These are phyloP conservation scores for Tachina grossa DNA, from an alignment of 2,888 invertebrate genomes.

Conservation along the genomic window DNA sequence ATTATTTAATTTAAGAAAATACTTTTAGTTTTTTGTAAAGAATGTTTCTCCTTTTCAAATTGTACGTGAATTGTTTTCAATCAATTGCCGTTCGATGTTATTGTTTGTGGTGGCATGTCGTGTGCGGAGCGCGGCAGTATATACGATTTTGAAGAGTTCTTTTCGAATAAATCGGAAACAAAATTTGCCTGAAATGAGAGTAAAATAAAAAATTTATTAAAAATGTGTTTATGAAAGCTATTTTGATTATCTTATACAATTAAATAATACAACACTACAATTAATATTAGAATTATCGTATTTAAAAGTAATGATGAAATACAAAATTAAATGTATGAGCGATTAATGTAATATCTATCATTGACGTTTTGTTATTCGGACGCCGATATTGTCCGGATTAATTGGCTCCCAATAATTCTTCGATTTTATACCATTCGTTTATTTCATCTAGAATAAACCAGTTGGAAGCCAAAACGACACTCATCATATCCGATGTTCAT, in stretches of 20 bases:
- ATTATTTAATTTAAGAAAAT: constrained; percentile 57
- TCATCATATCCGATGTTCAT: too few relatives aligned
- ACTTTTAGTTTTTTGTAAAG: constrained; percentile 55
- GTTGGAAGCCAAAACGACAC: too few relatives aligned
- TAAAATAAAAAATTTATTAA: constrained; percentile 4
- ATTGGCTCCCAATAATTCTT: too few relatives aligned
- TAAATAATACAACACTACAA: too few relatives aligned
- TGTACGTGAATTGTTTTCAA: not conserved
- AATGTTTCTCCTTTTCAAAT: constrained; percentile 61
- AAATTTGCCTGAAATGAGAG: constrained; percentile 79
- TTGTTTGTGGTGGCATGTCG: constrained; percentile 77
- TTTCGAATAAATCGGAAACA: constrained; percentile 80
- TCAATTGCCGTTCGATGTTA: constrained; percentile 73
- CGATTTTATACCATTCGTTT: too few relatives aligned
- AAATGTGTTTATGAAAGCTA: not conserved
- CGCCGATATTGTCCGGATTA: too few relatives aligned
- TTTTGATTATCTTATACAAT: not conserved
- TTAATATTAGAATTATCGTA: too few relatives aligned
- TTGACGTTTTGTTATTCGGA: too few relatives aligned
- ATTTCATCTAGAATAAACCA: too few relatives aligned
- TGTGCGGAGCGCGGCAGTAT: constrained; percentile 77
- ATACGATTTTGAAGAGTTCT: constrained; percentile 74
- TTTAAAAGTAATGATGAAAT: too few relatives aligned
- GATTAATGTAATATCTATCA: too few relatives aligned
- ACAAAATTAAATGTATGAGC: too few relatives aligned